Conservation (phyloP, 2,888 invertebrate species). For the Laspeyria flexula region DNA sequence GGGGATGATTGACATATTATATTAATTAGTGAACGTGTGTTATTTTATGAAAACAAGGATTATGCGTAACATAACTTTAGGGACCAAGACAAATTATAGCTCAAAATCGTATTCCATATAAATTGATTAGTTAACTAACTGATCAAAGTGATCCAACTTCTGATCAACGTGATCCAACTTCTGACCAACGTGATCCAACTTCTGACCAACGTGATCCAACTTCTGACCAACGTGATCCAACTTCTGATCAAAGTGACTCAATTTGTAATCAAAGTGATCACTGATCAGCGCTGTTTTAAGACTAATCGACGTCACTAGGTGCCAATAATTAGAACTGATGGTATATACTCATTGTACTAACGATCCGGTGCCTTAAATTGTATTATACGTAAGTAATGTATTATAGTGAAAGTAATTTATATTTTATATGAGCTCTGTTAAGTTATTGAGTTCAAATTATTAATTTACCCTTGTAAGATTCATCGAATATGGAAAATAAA, state of each 20-base stretch:
- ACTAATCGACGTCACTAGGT: conserved; percentile 27
- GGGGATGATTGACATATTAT: conserved; percentile 34
- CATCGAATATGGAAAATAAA: conserved; percentile 69
- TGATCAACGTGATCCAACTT: background rate
- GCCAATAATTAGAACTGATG: conserved; percentile 54
- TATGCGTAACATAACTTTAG: conserved; percentile 21
- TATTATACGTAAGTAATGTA: conserved; percentile 65
- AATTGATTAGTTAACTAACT: background rate
- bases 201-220: background rate
- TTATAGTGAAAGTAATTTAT: conserved; percentile 77
- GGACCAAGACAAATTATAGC: conserved; percentile 31
- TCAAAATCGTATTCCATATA: conserved; percentile 3
- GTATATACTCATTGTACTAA: conserved; percentile 65
- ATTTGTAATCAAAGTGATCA: no score
- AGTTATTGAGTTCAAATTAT: conserved; percentile 66
- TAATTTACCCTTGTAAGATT: conserved; percentile 63
- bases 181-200: background rate
- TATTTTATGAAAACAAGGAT: conserved; percentile 15
- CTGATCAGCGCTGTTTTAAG: background rate
- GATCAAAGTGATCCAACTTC: background rate
- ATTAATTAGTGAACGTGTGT: conserved; percentile 10
- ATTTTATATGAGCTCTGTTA: conserved; percentile 58
- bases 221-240: background rate
- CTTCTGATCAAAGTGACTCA: no score
- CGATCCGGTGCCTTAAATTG: conserved; percentile 73